Conservation (phyloP, 1,140 invertebrate species). For the Leptopilina clavipes region DNA sequence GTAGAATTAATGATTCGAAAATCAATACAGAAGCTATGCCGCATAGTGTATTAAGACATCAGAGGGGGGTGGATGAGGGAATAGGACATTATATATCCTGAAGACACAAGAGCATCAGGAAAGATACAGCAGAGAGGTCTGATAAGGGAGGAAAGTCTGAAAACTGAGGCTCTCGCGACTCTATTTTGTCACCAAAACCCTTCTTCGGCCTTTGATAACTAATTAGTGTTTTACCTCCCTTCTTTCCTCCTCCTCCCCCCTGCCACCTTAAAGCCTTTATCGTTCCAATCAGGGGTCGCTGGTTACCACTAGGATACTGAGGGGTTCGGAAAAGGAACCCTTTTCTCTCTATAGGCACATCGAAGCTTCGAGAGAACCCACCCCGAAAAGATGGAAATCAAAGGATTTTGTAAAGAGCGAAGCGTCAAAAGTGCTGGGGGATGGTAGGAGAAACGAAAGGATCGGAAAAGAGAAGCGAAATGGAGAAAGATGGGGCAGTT, state of each 20-base stretch:
- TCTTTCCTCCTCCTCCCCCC: constrained; percentile 65
- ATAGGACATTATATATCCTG: constrained; percentile 14
- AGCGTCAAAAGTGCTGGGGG: constrained; percentile 60
- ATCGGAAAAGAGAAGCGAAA: constrained; percentile 30
- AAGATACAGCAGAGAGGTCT: no score
- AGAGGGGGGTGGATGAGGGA: constrained; percentile 41
- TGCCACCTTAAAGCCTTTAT: constrained; percentile 66
- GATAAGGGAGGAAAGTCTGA: constrained; percentile 52
- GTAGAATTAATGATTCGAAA: constrained; percentile 76
- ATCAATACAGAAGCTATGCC: constrained; percentile 68
- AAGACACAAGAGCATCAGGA: no score
- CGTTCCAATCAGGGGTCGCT: constrained; percentile 70
- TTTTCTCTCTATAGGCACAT: constrained; percentile 55
- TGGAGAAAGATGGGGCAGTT: constrained; percentile 43
- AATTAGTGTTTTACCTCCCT: constrained; percentile 73
- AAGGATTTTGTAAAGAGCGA: constrained; percentile 62
- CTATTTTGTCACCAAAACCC: constrained; percentile 70
- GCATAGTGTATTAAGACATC: constrained; percentile 66
- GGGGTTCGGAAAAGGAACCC: constrained; percentile 60
- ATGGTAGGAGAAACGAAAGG: constrained; percentile 42
- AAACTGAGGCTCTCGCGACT: no score
- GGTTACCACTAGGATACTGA: constrained; percentile 49
- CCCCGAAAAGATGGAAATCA: constrained; percentile 66
- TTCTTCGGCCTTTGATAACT: constrained; percentile 71
- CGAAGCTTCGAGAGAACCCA: constrained; percentile 55